Evolutionary conservation across 2,113 vertebrate genomes (phyloP).

Genomic region (Petrocephalus zakoni): DNA sequence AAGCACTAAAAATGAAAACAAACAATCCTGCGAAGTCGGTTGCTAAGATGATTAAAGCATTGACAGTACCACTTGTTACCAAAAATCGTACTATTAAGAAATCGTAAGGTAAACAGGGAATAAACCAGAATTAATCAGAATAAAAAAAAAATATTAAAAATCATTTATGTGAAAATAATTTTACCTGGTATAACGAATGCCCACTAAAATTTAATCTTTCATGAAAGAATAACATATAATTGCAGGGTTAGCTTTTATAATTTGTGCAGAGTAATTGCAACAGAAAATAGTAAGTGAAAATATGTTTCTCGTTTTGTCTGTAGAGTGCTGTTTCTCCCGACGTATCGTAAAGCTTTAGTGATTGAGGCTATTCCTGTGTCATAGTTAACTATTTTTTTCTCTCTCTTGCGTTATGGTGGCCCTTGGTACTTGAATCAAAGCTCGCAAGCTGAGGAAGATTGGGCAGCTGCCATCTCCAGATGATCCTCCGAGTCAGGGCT

Average conservation of each 20-base stretch:
- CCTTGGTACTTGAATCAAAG: constrained; percentile 26
- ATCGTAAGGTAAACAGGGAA: not conserved
- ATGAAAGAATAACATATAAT: not conserved
- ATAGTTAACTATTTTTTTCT: not conserved
- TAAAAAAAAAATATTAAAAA: not conserved
- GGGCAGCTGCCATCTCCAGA: constrained; percentile 66
- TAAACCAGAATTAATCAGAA: not conserved
- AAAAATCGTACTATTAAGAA: not conserved
- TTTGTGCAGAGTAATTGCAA: not conserved
- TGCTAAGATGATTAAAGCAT: not conserved
- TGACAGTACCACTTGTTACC: not conserved
- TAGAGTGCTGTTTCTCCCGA: not conserved
- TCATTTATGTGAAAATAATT: not conserved
- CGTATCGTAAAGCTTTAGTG: not conserved
- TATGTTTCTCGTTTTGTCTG: not conserved
- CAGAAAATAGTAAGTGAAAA: not conserved
- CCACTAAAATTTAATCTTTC: not conserved
- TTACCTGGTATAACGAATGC: not conserved
- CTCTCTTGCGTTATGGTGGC: not conserved
- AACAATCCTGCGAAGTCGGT: not conserved
- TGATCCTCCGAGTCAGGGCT: constrained; percentile 42
- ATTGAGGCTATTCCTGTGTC: not conserved
- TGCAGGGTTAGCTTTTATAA: not conserved
- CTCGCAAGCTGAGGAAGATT: constrained; percentile 72
- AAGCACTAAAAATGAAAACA: not conserved